Conservation (phyloP, 2,888 invertebrate species). For the Orthosia cruda region DNA sequence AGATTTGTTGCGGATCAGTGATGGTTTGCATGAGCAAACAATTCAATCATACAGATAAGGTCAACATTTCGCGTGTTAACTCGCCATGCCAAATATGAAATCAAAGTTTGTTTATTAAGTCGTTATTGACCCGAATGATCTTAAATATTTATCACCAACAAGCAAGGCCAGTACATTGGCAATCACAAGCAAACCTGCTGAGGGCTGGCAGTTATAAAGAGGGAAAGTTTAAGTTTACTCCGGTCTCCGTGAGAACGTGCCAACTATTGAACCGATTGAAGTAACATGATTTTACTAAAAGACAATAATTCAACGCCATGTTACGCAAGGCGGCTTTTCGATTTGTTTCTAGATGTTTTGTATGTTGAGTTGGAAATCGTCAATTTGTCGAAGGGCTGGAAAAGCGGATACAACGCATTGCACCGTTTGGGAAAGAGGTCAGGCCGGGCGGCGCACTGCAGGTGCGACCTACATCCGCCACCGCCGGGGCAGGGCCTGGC, state of each 20-base stretch:
- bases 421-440: slow-evolving; percentile 79
- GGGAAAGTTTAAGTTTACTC: slow-evolving; percentile 25
- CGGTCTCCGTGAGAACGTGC: background rate
- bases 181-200: slow-evolving; percentile 21
- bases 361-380: slow-evolving; percentile 2
- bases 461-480: slow-evolving; percentile 85
- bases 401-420: slow-evolving; percentile 74
- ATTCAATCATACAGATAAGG: slow-evolving; percentile 16
- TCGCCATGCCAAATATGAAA: slow-evolving; percentile 23
- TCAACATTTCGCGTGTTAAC: slow-evolving; percentile 23
- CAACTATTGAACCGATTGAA: slow-evolving; percentile 7
- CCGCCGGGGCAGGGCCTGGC: background rate
- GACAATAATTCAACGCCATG: background rate
- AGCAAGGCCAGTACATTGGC: slow-evolving; percentile 35
- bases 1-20: slow-evolving; percentile 3
- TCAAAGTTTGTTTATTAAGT: slow-evolving; percentile 22
- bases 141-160: slow-evolving; percentile 27
- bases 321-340: background rate
- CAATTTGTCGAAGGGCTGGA: slow-evolving; percentile 30
- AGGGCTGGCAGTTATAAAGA: slow-evolving; percentile 5
- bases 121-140: slow-evolving; percentile 39
- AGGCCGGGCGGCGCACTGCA: slow-evolving; percentile 83
- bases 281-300: background rate
- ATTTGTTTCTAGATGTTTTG: background rate
- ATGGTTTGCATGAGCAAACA: background rate